Base-by-base conservation (phyloP, 2,797 vertebrate genomes). In the Dipus sagitta region DNA sequence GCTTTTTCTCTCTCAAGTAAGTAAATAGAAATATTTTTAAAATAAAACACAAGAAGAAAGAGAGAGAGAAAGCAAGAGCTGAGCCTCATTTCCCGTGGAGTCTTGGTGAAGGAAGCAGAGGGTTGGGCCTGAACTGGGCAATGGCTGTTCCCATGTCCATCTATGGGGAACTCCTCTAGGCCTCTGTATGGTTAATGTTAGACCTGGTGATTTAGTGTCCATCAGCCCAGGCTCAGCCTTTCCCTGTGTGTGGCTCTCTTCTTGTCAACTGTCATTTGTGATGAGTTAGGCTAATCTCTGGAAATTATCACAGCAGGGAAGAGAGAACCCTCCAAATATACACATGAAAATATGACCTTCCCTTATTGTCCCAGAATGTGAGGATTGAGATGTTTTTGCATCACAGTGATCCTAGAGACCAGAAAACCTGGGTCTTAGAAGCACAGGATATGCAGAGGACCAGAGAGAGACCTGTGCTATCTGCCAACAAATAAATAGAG, bases 391-490 rank as follows among this genome's bases (percentile, higher is more conserved):
- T 0, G 6, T 26, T 18, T 24, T 18, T 24, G 42, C 14, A 28
- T 60, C 17, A 5, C 12, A 21, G 14, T 0, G 30, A 4, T 58
- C 47, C 67, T 21, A 34, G 58, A 70, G 42, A 38, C 38, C 7
- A 24, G 71, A 26, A 68, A 54, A 13, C 38, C 0, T 1, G 8
- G 2, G 0, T 3, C 10, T 5, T 0, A 0, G 18, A 17, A 21
- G 15, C 1, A 7, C 7, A 11, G 21, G 52, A 12, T 2, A 0
- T 4, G 9, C 0, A 0, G 24, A 28, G 12, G 23, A 1, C 26
- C 1, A 3, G 21, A 3, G 1, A 0, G 8, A 2, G 58, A 13
- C 1, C 3, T 3, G 34, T 30, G 1, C 14, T 6, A 12, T 23
- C 4, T 23, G n/a, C 28, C 14, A 26, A 18, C 3, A 30, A 15